A percentile compares a stretch with the other conserved stretches of the same genome.
These are phyloP conservation scores for Drosophila nasuta DNA, from an alignment of 1,140 invertebrate species.

Conservation along the genomic window DNA sequence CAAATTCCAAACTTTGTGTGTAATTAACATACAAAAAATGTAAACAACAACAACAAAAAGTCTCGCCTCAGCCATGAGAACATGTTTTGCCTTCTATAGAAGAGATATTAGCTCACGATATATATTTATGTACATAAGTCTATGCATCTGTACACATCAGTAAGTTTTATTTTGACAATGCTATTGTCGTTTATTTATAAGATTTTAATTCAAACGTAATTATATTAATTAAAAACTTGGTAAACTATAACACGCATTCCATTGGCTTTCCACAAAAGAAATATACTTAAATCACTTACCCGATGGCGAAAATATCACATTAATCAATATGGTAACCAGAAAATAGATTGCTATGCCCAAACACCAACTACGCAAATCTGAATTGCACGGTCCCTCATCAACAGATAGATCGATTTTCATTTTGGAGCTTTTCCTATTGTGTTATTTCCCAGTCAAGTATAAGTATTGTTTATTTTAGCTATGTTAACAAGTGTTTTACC, in stretches of 20 bases:
- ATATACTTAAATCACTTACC: slow-evolving; percentile 47
- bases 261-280: slow-evolving; percentile 32
- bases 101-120: slow-evolving; percentile 62
- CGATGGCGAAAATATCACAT: slow-evolving; percentile 42
- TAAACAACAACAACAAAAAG: slow-evolving; percentile 20
- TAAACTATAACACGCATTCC: background rate
- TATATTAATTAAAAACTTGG: background rate
- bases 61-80: slow-evolving; percentile 27
- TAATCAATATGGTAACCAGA: slow-evolving; percentile 37
- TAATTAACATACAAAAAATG: slow-evolving; percentile 31
- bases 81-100: slow-evolving; percentile 44
- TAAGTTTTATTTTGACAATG: slow-evolving; percentile 15
- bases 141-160: background rate
- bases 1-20: slow-evolving; percentile 40
- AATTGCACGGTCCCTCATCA: slow-evolving; percentile 60
- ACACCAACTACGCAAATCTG: slow-evolving; percentile 62
- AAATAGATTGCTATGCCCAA: slow-evolving; percentile 62
- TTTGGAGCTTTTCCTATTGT: slow-evolving; percentile 20
- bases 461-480: background rate
- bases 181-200: background rate
- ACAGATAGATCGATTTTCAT: slow-evolving; percentile 67
- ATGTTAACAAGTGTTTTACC: slow-evolving; percentile 5
- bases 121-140: slow-evolving; percentile 41
- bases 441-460: background rate
- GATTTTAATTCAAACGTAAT: slow-evolving; percentile 1